Evolutionary conservation across 2,797 vertebrate species (phyloP), one percentile per base, ranked within the genome.

Genomic region (Coregonus suidteri): DNA sequence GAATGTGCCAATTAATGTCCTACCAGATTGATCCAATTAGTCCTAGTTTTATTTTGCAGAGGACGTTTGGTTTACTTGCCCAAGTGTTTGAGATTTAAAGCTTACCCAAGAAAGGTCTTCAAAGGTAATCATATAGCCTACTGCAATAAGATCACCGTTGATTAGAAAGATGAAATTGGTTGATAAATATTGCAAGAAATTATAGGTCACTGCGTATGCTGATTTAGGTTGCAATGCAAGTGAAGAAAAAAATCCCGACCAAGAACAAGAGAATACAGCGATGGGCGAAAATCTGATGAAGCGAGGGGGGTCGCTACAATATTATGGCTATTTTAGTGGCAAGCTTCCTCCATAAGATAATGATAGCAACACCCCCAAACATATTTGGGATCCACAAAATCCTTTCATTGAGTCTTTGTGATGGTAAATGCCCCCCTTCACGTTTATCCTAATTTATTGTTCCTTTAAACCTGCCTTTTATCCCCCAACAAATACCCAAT

Each of bases 401-500:
- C 81, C 86, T 90, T 90, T 89, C 90, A 84, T 89, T 91, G 89
- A 91, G 89, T 93, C 92, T 93, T 92, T 93, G 92, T 94, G 94
- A 94, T 94, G 94, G 91, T 91, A 91, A 91, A 90, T 85, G 81
- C 90, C 93, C 91, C 93, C 91, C 91, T 92, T 89, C 88, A 93
- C 83, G 91, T 89, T 91, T 92, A 91, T 93, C 91, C 89, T 85
- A 88, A 88, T 89, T 86, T 81, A n/a, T 76, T 85, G 89, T 90
- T 87, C 89, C 86, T 91, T 91, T 88, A 91, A 90, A 88, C 85
- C 86, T 77, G 88, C 88, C 84, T 91, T 75, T 89, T 91, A 88
- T 91, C 83, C 91, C 92, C 90, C 91, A 87, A 88, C 90, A 89
- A 85, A 91, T 90, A 86, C 88, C 92, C 90, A 87, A 87, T 77